These are phyloP conservation scores for Plagiodera versicolora DNA, from an alignment of 2,888 invertebrate species.

Conservation along the genomic window DNA sequence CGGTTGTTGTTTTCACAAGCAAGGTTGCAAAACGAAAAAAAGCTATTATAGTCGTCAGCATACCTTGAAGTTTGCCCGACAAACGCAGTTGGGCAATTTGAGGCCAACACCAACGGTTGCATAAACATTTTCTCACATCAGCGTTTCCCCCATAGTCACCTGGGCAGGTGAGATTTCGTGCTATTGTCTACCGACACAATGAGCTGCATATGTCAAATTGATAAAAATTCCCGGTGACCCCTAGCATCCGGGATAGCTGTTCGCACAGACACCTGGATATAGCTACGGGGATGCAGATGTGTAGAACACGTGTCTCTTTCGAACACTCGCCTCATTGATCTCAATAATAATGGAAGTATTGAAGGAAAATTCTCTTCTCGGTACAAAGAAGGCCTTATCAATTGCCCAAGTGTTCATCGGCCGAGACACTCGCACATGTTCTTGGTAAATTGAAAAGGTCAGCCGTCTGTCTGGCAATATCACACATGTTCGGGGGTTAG, in stretches of 20 bases:
- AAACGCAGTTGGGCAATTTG: conserved; percentile 15
- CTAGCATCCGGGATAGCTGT: conserved; percentile 34
- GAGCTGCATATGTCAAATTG: conserved; percentile 30
- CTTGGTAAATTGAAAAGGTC: conserved; percentile 32
- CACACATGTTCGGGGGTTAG: conserved; percentile 37
- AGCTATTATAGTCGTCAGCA: conserved; percentile 12
- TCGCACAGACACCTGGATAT: conserved; percentile 44
- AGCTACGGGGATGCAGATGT: conserved; percentile 22
- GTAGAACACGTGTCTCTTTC: conserved; percentile 25
- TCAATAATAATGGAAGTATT: conserved; percentile 30
- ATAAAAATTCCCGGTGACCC: conserved; percentile 27
- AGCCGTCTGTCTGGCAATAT: conserved; percentile 34
- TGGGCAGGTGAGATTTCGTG: conserved; percentile 33
- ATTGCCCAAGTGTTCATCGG: conserved; percentile 21
- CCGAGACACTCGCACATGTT: conserved; percentile 17
- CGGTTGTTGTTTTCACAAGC: conserved; percentile 15
- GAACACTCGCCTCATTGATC: conserved; percentile 32
- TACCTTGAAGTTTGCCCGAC: conserved; percentile 22
- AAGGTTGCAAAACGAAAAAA: conserved; percentile 17
- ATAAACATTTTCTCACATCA: conserved; percentile 19
- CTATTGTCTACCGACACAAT: conserved; percentile 30
- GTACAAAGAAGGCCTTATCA: conserved; percentile 27
- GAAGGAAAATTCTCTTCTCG: conserved; percentile 26
- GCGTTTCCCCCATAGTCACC: conserved; percentile 26
- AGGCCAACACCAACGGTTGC: conserved; percentile 20